These are phyloP conservation scores for Anoura caudifer DNA, from an alignment of 2,113 vertebrate genomes.

Conservation along the genomic window DNA sequence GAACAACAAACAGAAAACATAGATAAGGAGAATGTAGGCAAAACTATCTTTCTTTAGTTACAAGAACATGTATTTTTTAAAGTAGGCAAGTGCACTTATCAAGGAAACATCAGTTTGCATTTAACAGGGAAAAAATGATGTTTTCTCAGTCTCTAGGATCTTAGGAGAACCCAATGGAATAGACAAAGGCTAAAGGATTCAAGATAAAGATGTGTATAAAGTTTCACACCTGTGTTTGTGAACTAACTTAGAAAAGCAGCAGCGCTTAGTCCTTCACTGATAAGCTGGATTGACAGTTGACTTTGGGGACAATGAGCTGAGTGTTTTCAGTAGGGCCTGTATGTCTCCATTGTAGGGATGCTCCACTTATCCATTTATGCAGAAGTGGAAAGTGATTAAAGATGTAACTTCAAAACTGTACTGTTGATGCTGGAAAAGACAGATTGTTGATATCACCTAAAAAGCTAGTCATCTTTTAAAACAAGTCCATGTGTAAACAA, in stretches of 20 bases:
- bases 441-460: background rate
- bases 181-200: background rate
- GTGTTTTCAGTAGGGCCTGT: background rate
- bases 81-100: background rate
- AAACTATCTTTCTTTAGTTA: background rate
- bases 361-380: background rate
- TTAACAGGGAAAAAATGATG: background rate
- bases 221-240: background rate
- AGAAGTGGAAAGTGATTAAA: background rate
- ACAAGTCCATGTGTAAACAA: background rate
- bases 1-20: background rate
- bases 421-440: background rate
- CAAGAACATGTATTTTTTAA: background rate
- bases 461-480: background rate
- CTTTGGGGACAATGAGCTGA: background rate
- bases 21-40: background rate
- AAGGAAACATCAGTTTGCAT: background rate
- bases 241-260: background rate
- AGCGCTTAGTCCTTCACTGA: background rate
- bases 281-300: background rate
- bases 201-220: background rate
- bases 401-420: constrained; percentile 1
- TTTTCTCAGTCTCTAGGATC: background rate
- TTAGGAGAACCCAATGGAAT: background rate
- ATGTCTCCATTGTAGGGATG: background rate